Percentiles rank a stretch among this genome's conserved stretches.
Conservation (phyloP, 2,113 vertebrate species). For the Etheostoma spectabile region DNA sequence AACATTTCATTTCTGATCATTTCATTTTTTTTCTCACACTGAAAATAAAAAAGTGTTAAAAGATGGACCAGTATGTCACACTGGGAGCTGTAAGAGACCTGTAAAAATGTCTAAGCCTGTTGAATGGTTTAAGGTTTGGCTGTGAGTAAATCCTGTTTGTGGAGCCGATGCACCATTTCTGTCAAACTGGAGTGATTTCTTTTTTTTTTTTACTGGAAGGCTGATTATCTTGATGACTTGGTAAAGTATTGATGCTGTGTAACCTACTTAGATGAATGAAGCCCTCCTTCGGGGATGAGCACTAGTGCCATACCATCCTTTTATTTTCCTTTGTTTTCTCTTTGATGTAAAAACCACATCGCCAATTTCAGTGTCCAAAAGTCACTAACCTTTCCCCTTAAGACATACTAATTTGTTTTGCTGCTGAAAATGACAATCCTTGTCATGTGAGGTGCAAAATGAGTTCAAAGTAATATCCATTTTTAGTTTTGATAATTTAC, state of each 20-base stretch:
- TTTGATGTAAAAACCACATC: constrained; percentile 33
- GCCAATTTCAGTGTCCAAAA: constrained; percentile 37
- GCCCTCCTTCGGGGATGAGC: constrained; percentile 82
- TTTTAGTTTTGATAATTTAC: constrained; percentile 88
- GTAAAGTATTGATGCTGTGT: constrained; percentile 54
- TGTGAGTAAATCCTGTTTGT: constrained; percentile 49
- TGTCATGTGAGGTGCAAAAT: constrained; percentile 85
- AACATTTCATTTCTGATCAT: constrained; percentile 66
- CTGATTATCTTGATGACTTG: constrained; percentile 80
- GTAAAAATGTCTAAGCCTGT: constrained; percentile 53
- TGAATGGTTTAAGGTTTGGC: constrained; percentile 44
- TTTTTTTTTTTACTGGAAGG: constrained; percentile 73
- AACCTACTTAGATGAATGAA: constrained; percentile 82
- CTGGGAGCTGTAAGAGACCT: constrained; percentile 42
- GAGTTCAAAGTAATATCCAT: constrained; percentile 78
- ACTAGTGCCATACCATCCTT: constrained; percentile 77
- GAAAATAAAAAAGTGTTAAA: constrained; percentile 34
- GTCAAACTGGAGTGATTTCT: constrained; percentile 64
- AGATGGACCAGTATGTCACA: constrained; percentile 45
- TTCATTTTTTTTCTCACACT: constrained; percentile 26
- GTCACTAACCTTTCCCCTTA: constrained; percentile 72
- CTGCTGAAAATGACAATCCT: constrained; percentile 87
- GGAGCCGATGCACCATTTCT: constrained; percentile 59
- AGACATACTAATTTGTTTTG: constrained; percentile 78
- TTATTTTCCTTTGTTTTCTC: constrained; percentile 34